Percentiles rank a stretch among this genome's conserved stretches.
Evolutionary conservation across 2,888 invertebrate species (phyloP).

Genomic region (Drosophila picticornis): DNA sequence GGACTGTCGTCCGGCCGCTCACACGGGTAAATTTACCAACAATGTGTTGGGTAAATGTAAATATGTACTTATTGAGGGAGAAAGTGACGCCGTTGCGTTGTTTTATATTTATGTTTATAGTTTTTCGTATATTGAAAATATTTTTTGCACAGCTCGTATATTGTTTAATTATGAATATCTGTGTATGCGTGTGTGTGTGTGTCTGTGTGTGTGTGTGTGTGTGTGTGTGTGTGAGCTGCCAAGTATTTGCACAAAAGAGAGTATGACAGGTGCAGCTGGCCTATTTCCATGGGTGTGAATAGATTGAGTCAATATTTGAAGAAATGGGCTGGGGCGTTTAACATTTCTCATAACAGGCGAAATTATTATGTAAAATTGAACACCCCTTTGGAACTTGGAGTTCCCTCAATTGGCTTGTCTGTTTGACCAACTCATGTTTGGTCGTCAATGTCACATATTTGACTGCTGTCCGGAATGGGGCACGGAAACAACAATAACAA

Average conservation of each 20-base stretch:
- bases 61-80: constrained; percentile 65
- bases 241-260: constrained; percentile 69
- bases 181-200: constrained; percentile 1
- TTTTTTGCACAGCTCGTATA: constrained; percentile 74
- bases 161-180: constrained; percentile 52
- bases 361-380: constrained; percentile 48
- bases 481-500: constrained; percentile 23
- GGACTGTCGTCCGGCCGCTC: constrained; percentile 20
- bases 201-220: constrained; percentile 5
- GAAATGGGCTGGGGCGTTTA: constrained; percentile 47
- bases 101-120: constrained; percentile 45
- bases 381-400: constrained; percentile 25
- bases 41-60: constrained; percentile 60
- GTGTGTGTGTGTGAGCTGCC: neutral
- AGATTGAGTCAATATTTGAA: constrained; percentile 59
- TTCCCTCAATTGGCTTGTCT: constrained; percentile 30
- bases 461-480: constrained; percentile 30
- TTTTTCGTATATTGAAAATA: constrained; percentile 49
- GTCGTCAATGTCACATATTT: constrained; percentile 56
- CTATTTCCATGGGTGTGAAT: constrained; percentile 68
- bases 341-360: constrained; percentile 29
- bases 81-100: constrained; percentile 59
- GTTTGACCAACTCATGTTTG: constrained; percentile 39
- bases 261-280: constrained; percentile 62
- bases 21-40: constrained; percentile 53